Conservation (phyloP, 2,797 vertebrate species). For the Galagoides demidoff region DNA sequence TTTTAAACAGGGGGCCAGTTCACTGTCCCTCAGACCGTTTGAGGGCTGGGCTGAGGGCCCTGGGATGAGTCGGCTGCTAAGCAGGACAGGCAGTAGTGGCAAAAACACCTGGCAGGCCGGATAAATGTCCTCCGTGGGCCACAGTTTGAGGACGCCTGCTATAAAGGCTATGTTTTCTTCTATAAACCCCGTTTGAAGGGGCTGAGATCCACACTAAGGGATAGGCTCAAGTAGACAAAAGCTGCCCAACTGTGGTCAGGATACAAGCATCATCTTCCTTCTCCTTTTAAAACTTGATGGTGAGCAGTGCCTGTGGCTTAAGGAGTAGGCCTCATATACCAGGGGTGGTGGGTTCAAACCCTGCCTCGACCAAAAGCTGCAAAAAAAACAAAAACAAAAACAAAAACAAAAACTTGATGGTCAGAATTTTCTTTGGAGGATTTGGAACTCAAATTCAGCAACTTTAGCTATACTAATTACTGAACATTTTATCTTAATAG, state of each 20-base stretch:
- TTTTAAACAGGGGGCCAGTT: too few relatives aligned
- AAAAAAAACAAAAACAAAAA: too few relatives aligned
- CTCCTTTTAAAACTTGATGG: background rate
- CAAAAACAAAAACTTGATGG: background rate
- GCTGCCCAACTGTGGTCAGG: background rate
- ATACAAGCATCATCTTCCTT: background rate
- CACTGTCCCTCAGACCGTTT: too few relatives aligned
- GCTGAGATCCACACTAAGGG: background rate
- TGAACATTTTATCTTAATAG: background rate
- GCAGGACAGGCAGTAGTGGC: too few relatives aligned
- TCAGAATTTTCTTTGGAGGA: background rate
- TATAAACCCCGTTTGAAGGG: background rate
- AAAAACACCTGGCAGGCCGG: too few relatives aligned
- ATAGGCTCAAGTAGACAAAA: background rate
- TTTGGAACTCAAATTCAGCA: background rate
- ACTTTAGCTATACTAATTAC: background rate
- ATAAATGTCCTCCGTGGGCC: too few relatives aligned
- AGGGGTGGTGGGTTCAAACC: too few relatives aligned
- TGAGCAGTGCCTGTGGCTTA: background rate
- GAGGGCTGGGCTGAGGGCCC: too few relatives aligned
- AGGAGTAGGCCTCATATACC: too few relatives aligned
- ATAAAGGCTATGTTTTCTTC: background rate
- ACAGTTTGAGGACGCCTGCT: too few relatives aligned
- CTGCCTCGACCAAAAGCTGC: too few relatives aligned
- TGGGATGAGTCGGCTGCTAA: too few relatives aligned